Evolutionary conservation across 2,113 vertebrate species (phyloP).

Genomic region (Ramphastos sulfuratus): DNA sequence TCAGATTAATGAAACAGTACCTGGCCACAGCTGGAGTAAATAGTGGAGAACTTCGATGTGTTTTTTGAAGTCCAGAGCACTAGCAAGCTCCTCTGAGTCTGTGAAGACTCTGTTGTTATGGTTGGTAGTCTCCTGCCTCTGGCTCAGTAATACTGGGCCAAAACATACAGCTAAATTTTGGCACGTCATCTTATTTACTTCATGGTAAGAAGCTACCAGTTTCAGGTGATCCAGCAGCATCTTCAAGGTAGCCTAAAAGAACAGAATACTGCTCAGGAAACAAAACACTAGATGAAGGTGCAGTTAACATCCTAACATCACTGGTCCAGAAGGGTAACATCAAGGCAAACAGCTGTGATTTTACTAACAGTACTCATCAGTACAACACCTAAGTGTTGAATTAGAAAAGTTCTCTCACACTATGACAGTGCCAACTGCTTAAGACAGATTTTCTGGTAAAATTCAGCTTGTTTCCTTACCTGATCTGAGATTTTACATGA

Average conservation of each 20-base stretch:
- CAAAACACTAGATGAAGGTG: background rate
- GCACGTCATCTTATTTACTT: constrained; percentile 97
- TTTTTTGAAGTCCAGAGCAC: constrained; percentile 97
- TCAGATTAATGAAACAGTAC: constrained; percentile 68
- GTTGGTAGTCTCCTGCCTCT: constrained; percentile 89
- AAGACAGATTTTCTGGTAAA: background rate
- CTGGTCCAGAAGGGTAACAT: background rate
- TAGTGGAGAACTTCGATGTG: constrained; percentile 99
- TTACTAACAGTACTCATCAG: background rate
- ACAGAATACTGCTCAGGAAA: constrained; percentile 40
- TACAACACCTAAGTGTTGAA: background rate
- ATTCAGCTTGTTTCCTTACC: background rate
- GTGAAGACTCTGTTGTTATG: constrained; percentile 94
- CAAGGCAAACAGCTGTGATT: background rate
- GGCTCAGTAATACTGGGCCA: constrained; percentile 93
- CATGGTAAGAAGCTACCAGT: constrained; percentile 92
- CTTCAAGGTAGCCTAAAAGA: constrained; percentile 86
- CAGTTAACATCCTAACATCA: background rate
- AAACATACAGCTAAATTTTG: constrained; percentile 99
- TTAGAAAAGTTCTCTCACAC: background rate
- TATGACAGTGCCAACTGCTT: background rate
- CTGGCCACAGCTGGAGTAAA: constrained; percentile 97
- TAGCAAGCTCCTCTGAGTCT: constrained; percentile 96
- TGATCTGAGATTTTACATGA: background rate
- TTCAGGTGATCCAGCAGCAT: constrained; percentile 96